Evolutionary conservation across 2,113 vertebrate species (phyloP).

Genomic region (crab-eating macaque (Macaca fascicularis)): DNA sequence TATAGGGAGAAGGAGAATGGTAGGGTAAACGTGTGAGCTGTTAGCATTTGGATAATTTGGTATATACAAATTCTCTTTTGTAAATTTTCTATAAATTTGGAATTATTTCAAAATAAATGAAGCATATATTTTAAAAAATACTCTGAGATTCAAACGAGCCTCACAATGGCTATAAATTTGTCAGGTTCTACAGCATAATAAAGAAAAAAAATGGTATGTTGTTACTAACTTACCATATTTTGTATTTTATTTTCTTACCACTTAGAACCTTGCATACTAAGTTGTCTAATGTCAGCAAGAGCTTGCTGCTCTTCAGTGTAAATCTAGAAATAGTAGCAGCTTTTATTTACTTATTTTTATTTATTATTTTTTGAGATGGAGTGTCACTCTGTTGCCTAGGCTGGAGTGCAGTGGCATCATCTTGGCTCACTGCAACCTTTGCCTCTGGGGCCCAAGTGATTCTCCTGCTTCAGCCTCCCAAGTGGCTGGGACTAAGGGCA

Average conservation of each 20-base stretch:
- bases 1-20: neutral
- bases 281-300: neutral
- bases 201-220: neutral
- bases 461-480: too few relatives aligned
- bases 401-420: too few relatives aligned
- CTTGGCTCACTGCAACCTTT: too few relatives aligned
- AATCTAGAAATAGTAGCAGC: neutral
- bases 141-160: neutral
- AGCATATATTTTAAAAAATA: neutral
- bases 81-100: neutral
- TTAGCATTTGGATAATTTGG: neutral
- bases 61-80: neutral
- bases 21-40: neutral
- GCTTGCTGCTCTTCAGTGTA: neutral
- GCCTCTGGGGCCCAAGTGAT: too few relatives aligned
- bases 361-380: too few relatives aligned
- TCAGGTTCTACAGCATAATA: neutral
- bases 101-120: slow-evolving; percentile 33
- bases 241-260: neutral
- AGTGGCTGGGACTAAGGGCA: too few relatives aligned
- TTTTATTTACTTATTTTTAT: too few relatives aligned
- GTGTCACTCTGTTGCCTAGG: too few relatives aligned
- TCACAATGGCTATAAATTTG: neutral
- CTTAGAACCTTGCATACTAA: neutral
- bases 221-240: neutral